Evolutionary conservation across 1,140 invertebrate genomes (phyloP).

Genomic region (Nymphalis io): DNA sequence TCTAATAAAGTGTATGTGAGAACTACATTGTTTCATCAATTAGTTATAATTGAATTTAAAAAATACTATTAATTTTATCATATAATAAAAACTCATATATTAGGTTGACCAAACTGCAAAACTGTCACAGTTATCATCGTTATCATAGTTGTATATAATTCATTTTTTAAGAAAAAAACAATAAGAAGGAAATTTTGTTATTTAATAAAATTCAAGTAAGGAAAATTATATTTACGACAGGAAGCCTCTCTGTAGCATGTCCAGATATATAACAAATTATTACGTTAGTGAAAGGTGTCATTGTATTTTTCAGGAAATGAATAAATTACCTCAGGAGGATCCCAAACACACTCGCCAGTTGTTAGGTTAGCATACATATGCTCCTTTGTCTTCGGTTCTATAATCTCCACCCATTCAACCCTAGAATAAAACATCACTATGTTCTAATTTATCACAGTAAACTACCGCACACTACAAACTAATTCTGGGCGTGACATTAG

Average conservation of each 20-base stretch:
- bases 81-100: too few relatives aligned
- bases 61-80: too few relatives aligned
- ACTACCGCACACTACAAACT: slow-evolving; percentile 55
- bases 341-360: slow-evolving; percentile 99
- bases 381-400: slow-evolving; percentile 98
- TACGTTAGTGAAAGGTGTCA: background rate
- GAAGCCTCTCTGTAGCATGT: background rate
- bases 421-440: slow-evolving; percentile 81
- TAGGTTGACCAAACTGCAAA: too few relatives aligned
- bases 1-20: too few relatives aligned
- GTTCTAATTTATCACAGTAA: slow-evolving; percentile 47
- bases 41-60: too few relatives aligned
- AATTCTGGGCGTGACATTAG: slow-evolving; percentile 79
- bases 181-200: too few relatives aligned
- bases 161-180: too few relatives aligned
- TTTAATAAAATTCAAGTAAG: too few relatives aligned
- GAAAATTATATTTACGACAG: too few relatives aligned
- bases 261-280: slow-evolving; percentile 1
- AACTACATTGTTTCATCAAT: too few relatives aligned
- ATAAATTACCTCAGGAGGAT: slow-evolving; percentile 88
- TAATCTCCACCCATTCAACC: slow-evolving; percentile 99
- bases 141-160: too few relatives aligned
- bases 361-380: slow-evolving; percentile 99
- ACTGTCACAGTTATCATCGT: too few relatives aligned
- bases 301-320: background rate